Percentiles rank a stretch among this genome's conserved stretches.
These are phyloP conservation scores for Marisa cornuarietis DNA, from an alignment of 1,140 invertebrate species.

Conservation along the genomic window DNA sequence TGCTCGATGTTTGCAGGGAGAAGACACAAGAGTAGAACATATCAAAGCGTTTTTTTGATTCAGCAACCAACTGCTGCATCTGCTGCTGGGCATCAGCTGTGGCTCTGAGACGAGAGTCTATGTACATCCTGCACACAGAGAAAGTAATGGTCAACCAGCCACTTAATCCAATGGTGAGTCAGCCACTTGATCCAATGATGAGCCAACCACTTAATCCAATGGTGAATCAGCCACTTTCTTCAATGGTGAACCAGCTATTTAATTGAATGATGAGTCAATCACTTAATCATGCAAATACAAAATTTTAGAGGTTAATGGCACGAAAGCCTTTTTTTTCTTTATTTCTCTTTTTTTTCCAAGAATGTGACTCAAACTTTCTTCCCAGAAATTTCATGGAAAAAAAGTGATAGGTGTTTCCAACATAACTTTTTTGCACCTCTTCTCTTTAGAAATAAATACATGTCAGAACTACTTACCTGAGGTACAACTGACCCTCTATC, in stretches of 20 bases:
- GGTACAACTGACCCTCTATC: slow-evolving; percentile 18
- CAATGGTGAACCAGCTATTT: neutral
- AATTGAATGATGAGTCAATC: neutral
- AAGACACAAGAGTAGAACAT: slow-evolving; percentile 20
- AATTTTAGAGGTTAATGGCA: neutral
- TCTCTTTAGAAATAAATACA: too few relatives aligned
- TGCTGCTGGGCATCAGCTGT: slow-evolving; percentile 11
- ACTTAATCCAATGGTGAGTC: neutral
- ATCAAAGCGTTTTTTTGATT: slow-evolving; percentile 30
- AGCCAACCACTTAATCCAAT: neutral
- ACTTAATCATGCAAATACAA: neutral
- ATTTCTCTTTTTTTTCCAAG: neutral
- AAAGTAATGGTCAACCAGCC: neutral
- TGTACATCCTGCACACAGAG: slow-evolving; percentile 20
- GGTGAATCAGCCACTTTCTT: too few relatives aligned
- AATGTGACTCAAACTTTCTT: neutral
- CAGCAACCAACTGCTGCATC: slow-evolving; percentile 16
- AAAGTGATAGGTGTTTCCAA: too few relatives aligned
- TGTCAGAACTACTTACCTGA: slow-evolving; percentile 8
- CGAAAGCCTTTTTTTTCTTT: neutral
- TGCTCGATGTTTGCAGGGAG: slow-evolving; percentile 3
- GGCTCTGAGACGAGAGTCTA: slow-evolving; percentile 9
- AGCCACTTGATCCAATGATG: too few relatives aligned
- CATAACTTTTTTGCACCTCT: too few relatives aligned
- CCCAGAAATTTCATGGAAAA: neutral